Percentiles rank a stretch among this genome's conserved stretches.
Evolutionary conservation across 2,113 vertebrate species (phyloP).

Genomic region (Halichoerus grypus): DNA sequence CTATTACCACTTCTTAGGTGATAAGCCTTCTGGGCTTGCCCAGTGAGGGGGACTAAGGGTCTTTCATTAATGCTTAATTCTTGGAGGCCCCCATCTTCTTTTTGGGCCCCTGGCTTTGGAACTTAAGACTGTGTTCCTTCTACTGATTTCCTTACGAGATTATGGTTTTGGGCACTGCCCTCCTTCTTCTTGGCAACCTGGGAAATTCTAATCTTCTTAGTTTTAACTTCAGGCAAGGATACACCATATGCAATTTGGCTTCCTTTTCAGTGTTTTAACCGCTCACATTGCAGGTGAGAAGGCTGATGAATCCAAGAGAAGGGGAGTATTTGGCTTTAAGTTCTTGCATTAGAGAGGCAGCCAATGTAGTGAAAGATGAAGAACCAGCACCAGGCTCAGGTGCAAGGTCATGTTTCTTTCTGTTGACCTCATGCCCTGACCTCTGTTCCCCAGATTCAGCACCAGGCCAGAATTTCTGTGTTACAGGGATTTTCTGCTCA

Average conservation of each 20-base stretch:
- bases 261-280: not conserved
- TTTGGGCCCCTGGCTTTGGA: not conserved
- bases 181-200: slow-evolving; percentile 36
- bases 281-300: not conserved
- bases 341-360: not conserved
- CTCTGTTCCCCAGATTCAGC: not conserved
- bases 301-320: not conserved
- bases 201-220: not conserved
- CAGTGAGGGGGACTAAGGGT: not conserved
- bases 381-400: not conserved
- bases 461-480: not conserved
- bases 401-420: not conserved
- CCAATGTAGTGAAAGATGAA: not conserved
- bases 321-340: not conserved
- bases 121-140: not conserved
- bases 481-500: not conserved
- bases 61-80: not conserved
- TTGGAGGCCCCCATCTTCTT: not conserved
- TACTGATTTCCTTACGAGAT: not conserved
- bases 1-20: not conserved
- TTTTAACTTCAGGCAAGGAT: slow-evolving; percentile 32
- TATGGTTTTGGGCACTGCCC: slow-evolving; percentile 7
- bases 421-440: not conserved
- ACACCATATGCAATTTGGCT: not conserved
- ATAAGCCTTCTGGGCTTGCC: not conserved